Evolutionary conservation across 2,888 invertebrate genomes (phyloP), one percentile per base, ranked within the genome.

Genomic region (Strigamia crassipes): DNA sequence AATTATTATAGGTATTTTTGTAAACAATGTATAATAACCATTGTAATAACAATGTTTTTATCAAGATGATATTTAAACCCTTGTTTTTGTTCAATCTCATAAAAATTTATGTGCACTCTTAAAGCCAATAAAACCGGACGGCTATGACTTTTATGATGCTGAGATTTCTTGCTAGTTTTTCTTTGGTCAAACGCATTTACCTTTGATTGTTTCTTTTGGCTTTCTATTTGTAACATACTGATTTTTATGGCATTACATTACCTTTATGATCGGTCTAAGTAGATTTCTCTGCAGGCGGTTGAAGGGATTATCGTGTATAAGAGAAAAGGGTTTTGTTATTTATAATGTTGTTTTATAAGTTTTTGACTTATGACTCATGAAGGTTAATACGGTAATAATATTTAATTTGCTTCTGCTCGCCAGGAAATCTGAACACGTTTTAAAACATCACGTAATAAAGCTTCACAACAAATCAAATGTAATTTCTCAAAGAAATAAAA

Each of bases 81-180:
- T 56, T 56, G 56, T 56, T 56, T 56, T 56, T 56, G 56, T 56
- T 18, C 56, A 56, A n/a, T 56, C 21, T 56, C 56, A 21, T 56
- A 56, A 56, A 56, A 56, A 56, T 56, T 56, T 56, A 56, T 56
- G 56, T 56, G n/a, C 51, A 56, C 56, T 56, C 56, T 56, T 56
- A 56, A n/a, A 15, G 18, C 56, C 18, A 56, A 8, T 56, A 56
- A 56, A 56, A 56, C 18, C 56, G 56, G 56, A 56, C n/a, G 56
- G n/a, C 56, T 56, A 18, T 56, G 56, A 56, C 56, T 56, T 56
- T 56, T 56, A 56, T 56, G 56, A n/a, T n/a, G 9, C 18, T 56
- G 56, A 56, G 56, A 56, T 56, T 56, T 56, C 56, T n/a, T 56
- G 18, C 5, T 56, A 9, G n/a, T 56, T 56, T 56, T 46, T 56